These are phyloP conservation scores for Anniella stebbinsi DNA, from an alignment of 2,797 vertebrate species.

Conservation along the genomic window DNA sequence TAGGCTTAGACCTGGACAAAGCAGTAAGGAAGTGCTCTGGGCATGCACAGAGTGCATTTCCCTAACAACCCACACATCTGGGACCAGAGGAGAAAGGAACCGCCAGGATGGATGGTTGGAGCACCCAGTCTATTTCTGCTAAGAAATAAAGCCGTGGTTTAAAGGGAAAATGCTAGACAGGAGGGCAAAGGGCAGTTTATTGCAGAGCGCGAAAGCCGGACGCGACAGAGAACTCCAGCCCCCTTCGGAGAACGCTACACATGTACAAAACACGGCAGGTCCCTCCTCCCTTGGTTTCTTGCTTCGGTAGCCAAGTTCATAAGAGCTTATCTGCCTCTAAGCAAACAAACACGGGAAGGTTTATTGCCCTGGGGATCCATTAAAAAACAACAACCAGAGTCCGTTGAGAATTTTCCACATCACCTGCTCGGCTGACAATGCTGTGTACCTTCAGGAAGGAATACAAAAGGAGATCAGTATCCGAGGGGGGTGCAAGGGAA, in stretches of 20 bases:
- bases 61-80: background rate
- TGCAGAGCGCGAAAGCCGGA: background rate
- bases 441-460: background rate
- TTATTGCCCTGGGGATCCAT: background rate
- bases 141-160: background rate
- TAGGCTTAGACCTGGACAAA: background rate
- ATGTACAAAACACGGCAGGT: background rate
- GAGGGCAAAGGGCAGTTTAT: background rate
- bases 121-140: background rate
- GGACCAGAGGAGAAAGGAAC: background rate
- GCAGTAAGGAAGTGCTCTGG: background rate
- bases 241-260: too few species aligned
- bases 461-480: background rate
- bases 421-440: background rate
- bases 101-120: background rate
- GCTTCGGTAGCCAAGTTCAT: background rate
- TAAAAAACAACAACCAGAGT: background rate
- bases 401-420: background rate
- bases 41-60: background rate
- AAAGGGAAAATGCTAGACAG: too few species aligned
- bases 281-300: too few species aligned
- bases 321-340: background rate
- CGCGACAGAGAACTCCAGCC: background rate
- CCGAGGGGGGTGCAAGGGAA: too few species aligned
- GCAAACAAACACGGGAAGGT: background rate